These are phyloP conservation scores for Lophura nycthemera DNA, from an alignment of 2,113 vertebrate genomes.

Conservation along the genomic window DNA sequence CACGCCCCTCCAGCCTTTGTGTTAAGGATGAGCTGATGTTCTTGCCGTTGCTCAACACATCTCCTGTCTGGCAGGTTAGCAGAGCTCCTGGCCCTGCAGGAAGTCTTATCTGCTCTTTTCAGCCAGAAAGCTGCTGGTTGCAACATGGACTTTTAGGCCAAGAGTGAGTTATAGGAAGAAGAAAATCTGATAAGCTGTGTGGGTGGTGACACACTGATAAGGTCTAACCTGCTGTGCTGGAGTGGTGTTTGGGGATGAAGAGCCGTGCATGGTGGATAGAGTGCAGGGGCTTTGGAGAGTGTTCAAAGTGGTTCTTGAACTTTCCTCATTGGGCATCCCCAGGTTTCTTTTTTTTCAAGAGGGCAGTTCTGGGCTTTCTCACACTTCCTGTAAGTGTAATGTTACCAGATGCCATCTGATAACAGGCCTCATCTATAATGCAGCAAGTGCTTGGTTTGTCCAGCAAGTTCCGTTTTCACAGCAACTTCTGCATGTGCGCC, in stretches of 20 bases:
- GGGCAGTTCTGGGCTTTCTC: not conserved
- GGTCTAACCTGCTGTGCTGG: not conserved
- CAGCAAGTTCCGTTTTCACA: not conserved
- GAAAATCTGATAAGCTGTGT: not conserved
- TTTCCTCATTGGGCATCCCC: not conserved
- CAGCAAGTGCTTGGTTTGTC: not conserved
- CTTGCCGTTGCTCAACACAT: slow-evolving; percentile 12
- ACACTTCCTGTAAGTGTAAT: not conserved
- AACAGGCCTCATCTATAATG: not conserved
- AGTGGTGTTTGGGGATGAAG: not conserved
- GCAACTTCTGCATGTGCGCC: not conserved
- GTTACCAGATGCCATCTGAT: not conserved
- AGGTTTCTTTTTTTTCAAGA: not conserved
- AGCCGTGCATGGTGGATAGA: not conserved
- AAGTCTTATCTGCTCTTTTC: not conserved
- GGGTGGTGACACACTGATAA: not conserved
- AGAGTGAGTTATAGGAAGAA: not conserved
- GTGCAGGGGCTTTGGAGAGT: rapidly evolving
- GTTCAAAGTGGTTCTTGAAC: not conserved
- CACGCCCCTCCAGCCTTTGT: not conserved
- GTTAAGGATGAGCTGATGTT: slow-evolving; percentile 52
- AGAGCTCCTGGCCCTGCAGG: not conserved
- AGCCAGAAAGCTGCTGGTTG: not conserved
- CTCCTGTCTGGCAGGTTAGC: slow-evolving; percentile 19
- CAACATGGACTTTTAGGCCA: not conserved